phyloP scores from a whole-genome alignment of 1,140 invertebrate species.

The Dolichoris vasculosae region DNA sequence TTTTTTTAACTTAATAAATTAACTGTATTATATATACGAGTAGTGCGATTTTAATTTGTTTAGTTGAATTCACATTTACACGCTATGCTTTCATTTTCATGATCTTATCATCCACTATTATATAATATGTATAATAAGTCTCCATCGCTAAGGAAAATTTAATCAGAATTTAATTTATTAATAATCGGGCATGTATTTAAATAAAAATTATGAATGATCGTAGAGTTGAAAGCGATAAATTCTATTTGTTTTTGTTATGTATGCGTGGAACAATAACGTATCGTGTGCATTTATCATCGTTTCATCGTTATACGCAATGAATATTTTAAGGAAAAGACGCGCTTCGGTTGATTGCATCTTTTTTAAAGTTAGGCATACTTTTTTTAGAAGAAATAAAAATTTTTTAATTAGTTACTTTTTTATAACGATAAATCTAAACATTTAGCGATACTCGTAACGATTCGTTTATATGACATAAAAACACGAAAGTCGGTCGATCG shows the following conservation, averaged over 20 bases:
- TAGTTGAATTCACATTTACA: conserved; percentile 21
- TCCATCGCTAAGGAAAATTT: conserved; percentile 42
- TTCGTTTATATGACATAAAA: not conserved
- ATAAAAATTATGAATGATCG: conserved; percentile 52
- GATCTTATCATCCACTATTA: conserved; percentile 16
- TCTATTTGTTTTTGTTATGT: conserved; percentile 58
- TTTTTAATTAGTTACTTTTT: not conserved
- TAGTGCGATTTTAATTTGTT: conserved; percentile 20
- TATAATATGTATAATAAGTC: conserved; percentile 55
- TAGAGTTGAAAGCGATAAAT: conserved; percentile 65
- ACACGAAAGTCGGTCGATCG: not conserved
- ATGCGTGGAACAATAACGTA: conserved; percentile 66
- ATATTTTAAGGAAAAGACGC: conserved; percentile 48
- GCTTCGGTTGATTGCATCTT: conserved; percentile 42
- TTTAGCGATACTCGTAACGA: not conserved
- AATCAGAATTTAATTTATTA: conserved; percentile 36
- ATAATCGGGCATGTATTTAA: conserved; percentile 27
- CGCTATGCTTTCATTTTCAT: conserved; percentile 12
- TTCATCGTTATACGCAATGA: conserved; percentile 56
- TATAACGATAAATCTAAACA: not conserved
- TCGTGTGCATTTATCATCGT: conserved; percentile 65
- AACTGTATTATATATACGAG: conserved; percentile 11
- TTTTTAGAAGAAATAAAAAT: not conserved
- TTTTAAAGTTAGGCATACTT: not conserved
- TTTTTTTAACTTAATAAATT: conserved; percentile 7